Conservation (phyloP, 2,113 vertebrate species). For the Polypterus senegalus region DNA sequence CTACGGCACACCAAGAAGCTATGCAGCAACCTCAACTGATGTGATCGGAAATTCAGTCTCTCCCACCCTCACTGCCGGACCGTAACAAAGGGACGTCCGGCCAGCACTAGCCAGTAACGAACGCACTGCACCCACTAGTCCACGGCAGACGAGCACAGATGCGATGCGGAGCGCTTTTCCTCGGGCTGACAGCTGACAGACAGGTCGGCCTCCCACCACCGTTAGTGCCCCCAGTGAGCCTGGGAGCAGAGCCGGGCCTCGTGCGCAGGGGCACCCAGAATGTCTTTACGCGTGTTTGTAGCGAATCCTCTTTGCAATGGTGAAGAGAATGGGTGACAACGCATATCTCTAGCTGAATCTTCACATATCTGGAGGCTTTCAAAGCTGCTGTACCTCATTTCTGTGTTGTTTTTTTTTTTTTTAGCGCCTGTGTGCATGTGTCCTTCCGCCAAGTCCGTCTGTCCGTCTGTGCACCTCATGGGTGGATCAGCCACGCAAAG, state of each 20-base stretch:
- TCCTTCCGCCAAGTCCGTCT: too few relatives aligned
- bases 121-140: slow-evolving; percentile 34
- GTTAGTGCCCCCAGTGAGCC: slow-evolving; percentile 35
- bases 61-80: slow-evolving; percentile 24
- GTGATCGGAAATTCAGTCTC: slow-evolving; percentile 52
- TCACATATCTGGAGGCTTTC: slow-evolving; percentile 46
- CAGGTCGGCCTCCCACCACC: slow-evolving; percentile 42
- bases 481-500: too few relatives aligned
- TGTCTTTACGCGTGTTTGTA: slow-evolving; percentile 12
- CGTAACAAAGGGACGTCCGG: slow-evolving; percentile 34
- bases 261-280: slow-evolving; percentile 50
- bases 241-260: slow-evolving; percentile 37
- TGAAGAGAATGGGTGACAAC: slow-evolving; percentile 35
- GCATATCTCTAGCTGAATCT: slow-evolving; percentile 50
- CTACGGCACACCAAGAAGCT: slow-evolving; percentile 93
- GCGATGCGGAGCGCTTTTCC: slow-evolving; percentile 50
- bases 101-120: slow-evolving; percentile 28
- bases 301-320: slow-evolving; percentile 15
- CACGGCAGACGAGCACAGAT: slow-evolving; percentile 43
- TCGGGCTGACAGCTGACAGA: slow-evolving; percentile 46
- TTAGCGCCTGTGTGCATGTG: too few relatives aligned
- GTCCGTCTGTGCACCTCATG: too few relatives aligned
- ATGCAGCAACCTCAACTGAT: slow-evolving; percentile 97
- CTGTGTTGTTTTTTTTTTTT: slow-evolving; percentile 34
- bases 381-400: slow-evolving; percentile 44